phyloP scores from a whole-genome alignment of 2,113 vertebrate genomes.

The Takifugu bimaculatus region DNA sequence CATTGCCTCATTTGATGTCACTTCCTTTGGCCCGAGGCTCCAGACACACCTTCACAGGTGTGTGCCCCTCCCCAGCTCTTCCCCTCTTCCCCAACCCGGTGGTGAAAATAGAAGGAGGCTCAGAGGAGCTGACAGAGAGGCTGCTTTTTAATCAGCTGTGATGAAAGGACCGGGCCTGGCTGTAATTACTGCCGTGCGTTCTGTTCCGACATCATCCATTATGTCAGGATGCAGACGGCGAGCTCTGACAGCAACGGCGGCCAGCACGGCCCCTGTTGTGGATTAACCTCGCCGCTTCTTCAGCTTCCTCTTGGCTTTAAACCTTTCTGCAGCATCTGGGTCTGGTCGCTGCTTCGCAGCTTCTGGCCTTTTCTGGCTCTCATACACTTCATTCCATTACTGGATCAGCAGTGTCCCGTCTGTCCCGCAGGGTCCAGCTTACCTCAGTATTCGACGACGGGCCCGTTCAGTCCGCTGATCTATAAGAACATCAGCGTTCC shows the following conservation, averaged over 20 bases:
- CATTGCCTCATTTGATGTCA: constrained; percentile 66
- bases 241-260: too few species aligned
- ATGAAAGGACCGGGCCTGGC: constrained; percentile 58
- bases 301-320: constrained; percentile 2
- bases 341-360: too few species aligned
- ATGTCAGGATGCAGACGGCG: constrained; percentile 11
- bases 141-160: constrained; percentile 64
- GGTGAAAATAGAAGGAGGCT: constrained; percentile 2
- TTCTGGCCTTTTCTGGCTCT: too few species aligned
- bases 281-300: constrained; percentile 31
- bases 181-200: constrained; percentile 56
- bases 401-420: constrained; percentile 2
- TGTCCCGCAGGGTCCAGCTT: constrained; percentile 71
- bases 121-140: constrained; percentile 13
- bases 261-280: constrained; percentile 13
- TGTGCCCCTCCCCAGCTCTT: constrained; percentile 17
- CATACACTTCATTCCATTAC: not conserved
- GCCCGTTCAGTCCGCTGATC: constrained; percentile 79
- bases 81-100: constrained; percentile 17
- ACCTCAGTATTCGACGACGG: constrained; percentile 68
- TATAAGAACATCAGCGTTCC: constrained; percentile 85
- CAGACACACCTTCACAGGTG: constrained; percentile 72
- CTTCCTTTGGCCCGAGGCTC: constrained; percentile 62
- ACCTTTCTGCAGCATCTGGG: too few species aligned
- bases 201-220: constrained; percentile 19